These are phyloP conservation scores for Spisula subtruncata DNA, from an alignment of 2,888 invertebrate species.

Conservation along the genomic window DNA sequence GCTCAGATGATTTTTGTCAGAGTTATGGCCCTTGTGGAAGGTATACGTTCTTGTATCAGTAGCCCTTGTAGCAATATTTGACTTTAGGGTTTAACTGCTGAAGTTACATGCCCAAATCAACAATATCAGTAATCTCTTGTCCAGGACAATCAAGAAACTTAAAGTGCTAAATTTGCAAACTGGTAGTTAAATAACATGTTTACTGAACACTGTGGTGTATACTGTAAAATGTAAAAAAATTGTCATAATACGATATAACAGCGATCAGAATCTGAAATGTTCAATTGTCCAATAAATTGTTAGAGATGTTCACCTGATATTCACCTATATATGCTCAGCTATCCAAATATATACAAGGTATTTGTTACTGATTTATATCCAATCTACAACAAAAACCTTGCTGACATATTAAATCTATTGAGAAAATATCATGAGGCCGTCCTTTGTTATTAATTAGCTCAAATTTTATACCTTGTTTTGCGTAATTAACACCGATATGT, in stretches of 20 bases:
- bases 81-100: no score
- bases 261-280: not conserved
- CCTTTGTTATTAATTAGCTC: not conserved
- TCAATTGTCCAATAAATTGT: conserved; percentile 21
- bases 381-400: not conserved
- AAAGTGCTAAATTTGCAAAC: no score
- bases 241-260: not conserved
- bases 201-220: no score
- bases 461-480: not conserved
- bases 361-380: conserved; percentile 11
- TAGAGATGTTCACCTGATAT: conserved; percentile 10
- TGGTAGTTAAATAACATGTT: not conserved
- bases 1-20: no score
- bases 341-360: not conserved
- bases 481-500: no score
- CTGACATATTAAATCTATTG: conserved; percentile 16
- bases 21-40: no score
- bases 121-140: no score
- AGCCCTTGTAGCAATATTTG: no score
- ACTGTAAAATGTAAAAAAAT: not conserved
- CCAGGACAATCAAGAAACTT: no score
- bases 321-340: not conserved
- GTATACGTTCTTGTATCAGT: no score
- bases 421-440: not conserved
- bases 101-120: no score